Evolutionary conservation across 2,797 vertebrate species (phyloP).

Genomic region (Erithacus rubecula): DNA sequence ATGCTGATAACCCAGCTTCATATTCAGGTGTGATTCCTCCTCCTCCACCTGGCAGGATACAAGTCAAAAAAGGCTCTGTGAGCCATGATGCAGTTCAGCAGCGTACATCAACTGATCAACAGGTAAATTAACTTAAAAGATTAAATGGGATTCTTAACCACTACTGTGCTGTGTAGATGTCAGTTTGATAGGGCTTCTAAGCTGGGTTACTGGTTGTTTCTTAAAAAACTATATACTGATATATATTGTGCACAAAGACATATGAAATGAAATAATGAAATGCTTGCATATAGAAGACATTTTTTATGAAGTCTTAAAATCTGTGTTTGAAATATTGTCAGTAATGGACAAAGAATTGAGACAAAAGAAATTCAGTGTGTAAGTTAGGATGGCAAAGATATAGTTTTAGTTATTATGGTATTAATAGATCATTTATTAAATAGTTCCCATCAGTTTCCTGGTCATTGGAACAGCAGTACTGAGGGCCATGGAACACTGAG

Average conservation of each 20-base stretch:
- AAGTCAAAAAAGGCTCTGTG: constrained; percentile 89
- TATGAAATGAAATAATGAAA: too few relatives aligned
- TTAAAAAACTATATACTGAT: not conserved
- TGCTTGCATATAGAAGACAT: not conserved
- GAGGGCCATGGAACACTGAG: not conserved
- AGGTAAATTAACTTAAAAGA: constrained; percentile 76
- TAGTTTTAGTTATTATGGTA: not conserved
- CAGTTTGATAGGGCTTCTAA: not conserved
- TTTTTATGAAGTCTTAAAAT: not conserved
- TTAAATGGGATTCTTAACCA: not conserved
- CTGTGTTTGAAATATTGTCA: not conserved
- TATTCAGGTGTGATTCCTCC: constrained; percentile 95
- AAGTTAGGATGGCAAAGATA: not conserved
- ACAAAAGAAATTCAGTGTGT: not conserved
- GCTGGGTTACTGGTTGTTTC: not conserved
- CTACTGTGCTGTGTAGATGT: not conserved
- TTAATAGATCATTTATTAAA: not conserved
- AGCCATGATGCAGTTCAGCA: constrained; percentile 90
- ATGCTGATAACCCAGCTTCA: constrained; percentile 88
- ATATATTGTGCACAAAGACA: not conserved
- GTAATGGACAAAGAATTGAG: not conserved
- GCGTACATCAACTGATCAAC: constrained; percentile 84
- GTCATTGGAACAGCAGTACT: not conserved
- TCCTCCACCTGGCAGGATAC: constrained; percentile 87
- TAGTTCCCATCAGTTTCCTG: not conserved